Evolutionary conservation across 2,113 vertebrate species (phyloP).

Genomic region (Panurus biarmicus): DNA sequence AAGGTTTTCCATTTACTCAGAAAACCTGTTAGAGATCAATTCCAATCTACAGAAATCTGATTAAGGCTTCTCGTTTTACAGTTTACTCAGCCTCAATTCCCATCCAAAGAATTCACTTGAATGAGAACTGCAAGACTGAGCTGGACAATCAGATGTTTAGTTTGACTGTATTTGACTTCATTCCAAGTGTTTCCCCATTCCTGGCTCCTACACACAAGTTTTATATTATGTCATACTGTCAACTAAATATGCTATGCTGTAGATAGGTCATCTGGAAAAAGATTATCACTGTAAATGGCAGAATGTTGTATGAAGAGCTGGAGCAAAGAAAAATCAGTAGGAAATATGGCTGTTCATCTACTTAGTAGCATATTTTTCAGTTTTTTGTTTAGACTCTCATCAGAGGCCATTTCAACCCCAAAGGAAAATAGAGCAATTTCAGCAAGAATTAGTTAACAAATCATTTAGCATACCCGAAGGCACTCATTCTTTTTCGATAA

Average conservation of each 20-base stretch:
- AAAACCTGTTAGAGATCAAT: neutral
- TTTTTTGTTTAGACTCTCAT: neutral
- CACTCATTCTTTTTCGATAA: neutral
- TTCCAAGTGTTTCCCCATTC: conserved; percentile 38
- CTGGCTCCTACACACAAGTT: neutral
- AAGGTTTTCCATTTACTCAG: neutral
- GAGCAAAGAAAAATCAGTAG: neutral
- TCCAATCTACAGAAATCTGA: conserved; percentile 6
- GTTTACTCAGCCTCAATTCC: neutral
- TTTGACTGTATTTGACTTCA: neutral
- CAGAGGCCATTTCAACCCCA: neutral
- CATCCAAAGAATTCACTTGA: neutral
- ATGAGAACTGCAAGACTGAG: neutral
- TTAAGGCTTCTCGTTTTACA: neutral
- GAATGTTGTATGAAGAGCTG: neutral
- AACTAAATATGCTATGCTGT: neutral
- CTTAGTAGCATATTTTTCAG: neutral
- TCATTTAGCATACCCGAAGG: neutral
- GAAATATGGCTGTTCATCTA: neutral
- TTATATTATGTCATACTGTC: neutral
- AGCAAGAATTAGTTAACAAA: conserved; percentile 16
- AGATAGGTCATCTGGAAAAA: conserved; percentile 26
- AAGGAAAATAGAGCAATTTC: neutral
- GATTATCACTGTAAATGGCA: neutral
- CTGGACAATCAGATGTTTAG: conserved; percentile 7